Conservation (phyloP, 1,140 invertebrate genomes). For the Bradysia coprophila region DNA sequence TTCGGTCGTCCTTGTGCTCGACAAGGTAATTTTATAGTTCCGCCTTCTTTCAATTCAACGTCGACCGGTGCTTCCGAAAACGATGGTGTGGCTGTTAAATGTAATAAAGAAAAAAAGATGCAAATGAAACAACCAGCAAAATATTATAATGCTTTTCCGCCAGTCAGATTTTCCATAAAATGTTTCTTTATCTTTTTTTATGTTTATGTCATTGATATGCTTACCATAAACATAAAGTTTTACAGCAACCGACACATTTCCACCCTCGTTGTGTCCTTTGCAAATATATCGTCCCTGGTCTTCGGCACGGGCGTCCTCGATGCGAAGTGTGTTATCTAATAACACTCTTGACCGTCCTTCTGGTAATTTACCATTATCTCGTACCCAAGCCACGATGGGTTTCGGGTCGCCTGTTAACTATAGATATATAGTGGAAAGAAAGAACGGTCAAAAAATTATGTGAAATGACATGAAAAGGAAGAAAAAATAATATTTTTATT, state of each 20-base stretch:
- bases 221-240: constrained; percentile 42
- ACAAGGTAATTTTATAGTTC: constrained; percentile 2
- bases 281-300: constrained; percentile 53
- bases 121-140: not conserved
- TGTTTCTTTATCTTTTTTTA: not conserved
- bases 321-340: constrained; percentile 41
- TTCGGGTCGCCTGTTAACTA: constrained; percentile 44
- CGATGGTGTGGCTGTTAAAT: constrained; percentile 1
- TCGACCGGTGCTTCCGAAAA: constrained; percentile 3
- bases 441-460: no score
- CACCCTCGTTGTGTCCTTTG: constrained; percentile 44
- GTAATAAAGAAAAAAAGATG: not conserved
- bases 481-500: no score
- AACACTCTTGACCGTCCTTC: constrained; percentile 38
- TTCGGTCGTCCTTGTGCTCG: constrained; percentile 2
- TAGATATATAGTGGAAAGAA: not conserved
- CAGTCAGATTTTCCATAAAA: no score
- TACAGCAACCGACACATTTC: constrained; percentile 38
- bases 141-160: not conserved
- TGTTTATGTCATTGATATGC: constrained; percentile 10
- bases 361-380: constrained; percentile 46
- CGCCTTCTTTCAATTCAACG: constrained; percentile 2
- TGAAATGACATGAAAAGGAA: no score
- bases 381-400: constrained; percentile 48
- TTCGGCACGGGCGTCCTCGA: constrained; percentile 37